Evolutionary conservation across 2,888 invertebrate species (phyloP), one percentile per base, ranked within the genome.

Genomic region (Synergus gifuensis): DNA sequence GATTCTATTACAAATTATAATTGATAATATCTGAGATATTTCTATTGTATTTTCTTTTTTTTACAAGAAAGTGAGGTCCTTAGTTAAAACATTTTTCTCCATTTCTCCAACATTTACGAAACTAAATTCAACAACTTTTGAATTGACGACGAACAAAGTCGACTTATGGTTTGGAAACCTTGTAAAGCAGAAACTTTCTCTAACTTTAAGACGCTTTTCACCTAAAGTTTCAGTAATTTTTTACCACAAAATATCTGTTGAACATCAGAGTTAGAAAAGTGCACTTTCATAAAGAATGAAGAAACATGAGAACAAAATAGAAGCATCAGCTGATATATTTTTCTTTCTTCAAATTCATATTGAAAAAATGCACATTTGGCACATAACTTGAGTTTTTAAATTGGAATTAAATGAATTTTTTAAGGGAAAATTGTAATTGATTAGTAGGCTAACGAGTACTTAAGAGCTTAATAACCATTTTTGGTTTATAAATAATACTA

Each of bases 151-250:
- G 28, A 73, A 54, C n/a, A 73, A 54, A 73, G 36, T 46, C 49
- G n/a, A 36, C 28, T 69, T 69, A 69, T 46, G 46, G 44, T 22
- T 73, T 54, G 16, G 36, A 54, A 28, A 28, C n/a, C 36, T 22
- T 49, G 28, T 49, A 49, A 73, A 73, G n/a, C 16, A 16, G 36
- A 46, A 67, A 73, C 46, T 73, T 73, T 54, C 49, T 36, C n/a
- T 36, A 11, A 54, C 46, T 73, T 54, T 14, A 49, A 54, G 49
- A 9, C n/a, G 28, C 49, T 73, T 73, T 73, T 18, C 54, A 28
- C 49, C 28, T 36, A 49, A 44, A 73, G 54, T 69, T 69, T 44
- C 46, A 18, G 14, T 46, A 46, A 49, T 46, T 69, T 42, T 69
- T 67, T 16, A 14, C 22, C 16, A 40, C 14, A 69, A 69, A 66